Evolutionary conservation across 2,888 invertebrate species (phyloP), one percentile per base, ranked within the genome.

Genomic region (Anaspis maculata): DNA sequence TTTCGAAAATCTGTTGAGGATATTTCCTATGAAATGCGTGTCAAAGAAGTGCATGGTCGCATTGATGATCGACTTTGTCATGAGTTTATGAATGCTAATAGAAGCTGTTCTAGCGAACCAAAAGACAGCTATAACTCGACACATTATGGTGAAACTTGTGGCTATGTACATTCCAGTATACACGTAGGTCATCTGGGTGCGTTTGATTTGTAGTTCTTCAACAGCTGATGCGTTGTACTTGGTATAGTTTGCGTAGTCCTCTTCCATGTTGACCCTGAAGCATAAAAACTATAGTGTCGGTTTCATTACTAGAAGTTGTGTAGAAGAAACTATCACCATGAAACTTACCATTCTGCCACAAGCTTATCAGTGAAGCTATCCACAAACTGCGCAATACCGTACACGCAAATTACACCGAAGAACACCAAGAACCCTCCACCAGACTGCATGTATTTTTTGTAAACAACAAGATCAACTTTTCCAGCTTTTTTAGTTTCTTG

Each of bases 1-100:
- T 73, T 38, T 90, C 62, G 37, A 61, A 76, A 30, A 85, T 70
- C 42, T 73, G 69, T 0, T 70, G 67, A 60, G 84, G 11, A 34
- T 30, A 19, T 30, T 34, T 13, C n/a, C n/a, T n/a, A n/a, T n/a
- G n/a, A n/a, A n/a, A n/a, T n/a, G n/a, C n/a, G n/a, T n/a, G n/a
- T n/a, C 57, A 33, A 54, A 59, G 26, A 59, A 59, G 3, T 39
- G 15, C 57, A 57, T 59, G 5, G 41, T 28, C 5, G 55, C 51
- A 25, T 50, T 39, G 5, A 51, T 29, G n/a, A 57, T 37, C 25
- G 39, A 44, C 4, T 41, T 34, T 2, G 51, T 44, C 56, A 57
- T 59, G 9, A 30, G 39, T 23, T 51, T 52, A 30, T 58, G 58
- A 5, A 58, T 26, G 15, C 45, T 49, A 1, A 52, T 28, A 0